Base-by-base conservation (phyloP, 2,888 invertebrate species). In the Idaea aversata region DNA sequence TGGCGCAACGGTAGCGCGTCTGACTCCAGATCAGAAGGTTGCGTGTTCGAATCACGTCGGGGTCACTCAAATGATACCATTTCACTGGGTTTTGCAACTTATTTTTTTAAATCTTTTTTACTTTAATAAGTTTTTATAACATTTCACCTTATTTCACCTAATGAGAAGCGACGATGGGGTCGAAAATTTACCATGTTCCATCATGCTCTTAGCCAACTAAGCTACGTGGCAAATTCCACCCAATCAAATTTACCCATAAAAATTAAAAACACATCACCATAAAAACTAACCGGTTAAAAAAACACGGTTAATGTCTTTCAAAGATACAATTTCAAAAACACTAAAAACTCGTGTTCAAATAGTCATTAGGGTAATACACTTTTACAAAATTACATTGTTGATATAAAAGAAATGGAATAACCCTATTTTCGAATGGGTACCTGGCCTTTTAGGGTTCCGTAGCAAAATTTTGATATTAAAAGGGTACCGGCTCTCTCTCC, bases 1-100 rank as follows among this genome's bases (percentile, higher is more conserved):
- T 97, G 97, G 97, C 97, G 97, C 97, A 97, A 97, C 96, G 97
- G 97, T 97, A 97, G 97, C 97, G 97, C 97, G 97, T 97, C 97
- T 97, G 97, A 97, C 97, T 97, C 97, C 97, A 97, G 97, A 97
- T 97, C 97, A 97, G 97, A 97, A 97, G 97, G 97, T 97, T 97
- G 97, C 97, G 97, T 97, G 97, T 97, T 97, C 97, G 96, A 97
- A 97, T 97, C 97, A 97, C 97, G 96, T 97, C 97, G 97, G 97
- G 97, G 97, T 97, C 97, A 96, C 84, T 7, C 6, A n/a, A n/a
- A n/a, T n/a, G n/a, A n/a, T n/a, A n/a, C n/a, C n/a, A n/a, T n/a
- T n/a, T n/a, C n/a, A n/a, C n/a, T n/a, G n/a, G 25, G 25, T 25
- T 25, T 25, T 25, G 25, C 25, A 25, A 25, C 25, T 25, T 25